A percentile compares a stretch with the other conserved stretches of the same genome.
Evolutionary conservation across 2,888 invertebrate genomes (phyloP).

Genomic region (Diaperis boleti): DNA sequence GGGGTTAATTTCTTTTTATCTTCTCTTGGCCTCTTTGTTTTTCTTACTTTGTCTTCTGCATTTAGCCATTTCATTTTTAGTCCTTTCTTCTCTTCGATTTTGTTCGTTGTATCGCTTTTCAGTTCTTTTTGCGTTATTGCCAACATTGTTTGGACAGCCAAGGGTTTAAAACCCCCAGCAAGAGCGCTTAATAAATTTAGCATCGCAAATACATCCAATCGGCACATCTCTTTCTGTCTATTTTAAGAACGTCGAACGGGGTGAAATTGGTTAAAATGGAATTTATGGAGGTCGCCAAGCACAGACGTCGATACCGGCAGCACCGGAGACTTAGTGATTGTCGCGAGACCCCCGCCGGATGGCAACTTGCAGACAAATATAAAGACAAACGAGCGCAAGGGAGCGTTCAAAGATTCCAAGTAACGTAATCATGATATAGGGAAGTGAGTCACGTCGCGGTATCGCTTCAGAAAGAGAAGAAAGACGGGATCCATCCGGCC

Average conservation of each 20-base stretch:
- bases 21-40: too few species aligned
- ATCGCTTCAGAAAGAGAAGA: conserved; percentile 28
- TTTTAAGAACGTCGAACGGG: conserved; percentile 31
- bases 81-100: too few species aligned
- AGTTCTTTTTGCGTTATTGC: too few species aligned
- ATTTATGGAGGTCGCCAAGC: conserved; percentile 26
- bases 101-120: too few species aligned
- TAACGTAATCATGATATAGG: conserved; percentile 43
- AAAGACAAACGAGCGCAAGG: conserved; percentile 41
- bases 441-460: conserved; percentile 34
- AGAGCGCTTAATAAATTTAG: too few species aligned
- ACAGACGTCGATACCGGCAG: conserved; percentile 22
- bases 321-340: conserved; percentile 29
- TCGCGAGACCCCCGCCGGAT: conserved; percentile 17
- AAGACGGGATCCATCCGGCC: conserved; percentile 11
- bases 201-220: background rate
- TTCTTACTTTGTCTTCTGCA: too few species aligned
- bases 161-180: too few species aligned
- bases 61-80: too few species aligned
- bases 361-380: conserved; percentile 42
- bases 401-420: conserved; percentile 38
- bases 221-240: conserved; percentile 14
- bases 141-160: too few species aligned
- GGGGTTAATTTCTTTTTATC: too few species aligned
- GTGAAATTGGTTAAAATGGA: conserved; percentile 24